phyloP scores from a whole-genome alignment of 2,888 invertebrate genomes.

The Ischnus inquisitorius region DNA sequence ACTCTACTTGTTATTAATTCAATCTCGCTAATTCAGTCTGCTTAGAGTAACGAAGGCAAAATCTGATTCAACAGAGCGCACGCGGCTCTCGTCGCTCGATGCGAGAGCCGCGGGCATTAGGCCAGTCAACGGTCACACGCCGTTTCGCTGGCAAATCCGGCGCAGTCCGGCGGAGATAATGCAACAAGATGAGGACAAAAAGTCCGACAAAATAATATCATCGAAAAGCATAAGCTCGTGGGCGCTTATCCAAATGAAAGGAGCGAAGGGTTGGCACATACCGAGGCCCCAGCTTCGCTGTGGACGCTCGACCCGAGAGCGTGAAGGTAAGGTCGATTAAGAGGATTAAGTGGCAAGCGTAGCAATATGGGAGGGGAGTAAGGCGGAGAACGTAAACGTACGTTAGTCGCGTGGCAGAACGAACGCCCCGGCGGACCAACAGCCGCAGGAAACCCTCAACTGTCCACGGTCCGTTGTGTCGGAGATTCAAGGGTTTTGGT shows the following conservation, averaged over 20 bases:
- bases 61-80: conserved; percentile 8
- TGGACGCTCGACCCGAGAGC: conserved; percentile 17
- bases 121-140: not conserved
- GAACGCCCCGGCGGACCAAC: conserved; percentile 33
- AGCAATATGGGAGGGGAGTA: conserved; percentile 42
- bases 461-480: conserved; percentile 9
- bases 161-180: not conserved
- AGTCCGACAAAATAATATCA: conserved; percentile 66
- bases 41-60: not conserved
- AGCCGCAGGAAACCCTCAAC: conserved; percentile 28
- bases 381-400: conserved; percentile 52
- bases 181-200: not conserved
- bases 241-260: conserved; percentile 68
- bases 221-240: conserved; percentile 59
- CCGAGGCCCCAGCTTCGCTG: not conserved
- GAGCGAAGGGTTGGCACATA: conserved; percentile 42
- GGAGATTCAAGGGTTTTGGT: conserved; percentile 38
- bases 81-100: conserved; percentile 2
- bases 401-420: conserved; percentile 53
- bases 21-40: not conserved
- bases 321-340: conserved; percentile 73
- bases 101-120: conserved; percentile 1
- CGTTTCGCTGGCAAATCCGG: not conserved
- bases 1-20: not conserved
- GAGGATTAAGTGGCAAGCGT: conserved; percentile 69